Evolutionary conservation across 1,140 invertebrate genomes (phyloP).

Genomic region (Drosophila pruinosa): DNA sequence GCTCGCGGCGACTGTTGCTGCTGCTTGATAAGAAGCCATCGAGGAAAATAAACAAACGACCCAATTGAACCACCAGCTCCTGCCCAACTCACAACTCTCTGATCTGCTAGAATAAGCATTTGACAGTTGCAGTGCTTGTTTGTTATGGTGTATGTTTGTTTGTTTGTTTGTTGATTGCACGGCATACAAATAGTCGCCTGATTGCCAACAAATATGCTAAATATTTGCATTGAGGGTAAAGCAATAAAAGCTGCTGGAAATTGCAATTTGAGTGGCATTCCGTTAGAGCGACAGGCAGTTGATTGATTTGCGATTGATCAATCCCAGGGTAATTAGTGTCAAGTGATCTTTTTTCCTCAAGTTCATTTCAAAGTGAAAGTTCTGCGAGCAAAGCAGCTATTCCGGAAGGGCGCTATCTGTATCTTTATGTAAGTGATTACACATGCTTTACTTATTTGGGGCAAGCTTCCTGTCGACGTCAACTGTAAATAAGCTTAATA

Average conservation of each 20-base stretch:
- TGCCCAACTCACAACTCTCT: neutral
- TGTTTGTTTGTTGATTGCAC: conserved; percentile 19
- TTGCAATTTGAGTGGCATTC: neutral
- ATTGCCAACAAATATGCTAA: conserved; percentile 36
- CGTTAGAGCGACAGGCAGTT: neutral
- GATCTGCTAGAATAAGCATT: neutral
- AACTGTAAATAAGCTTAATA: conserved; percentile 57
- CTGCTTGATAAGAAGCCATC: conserved; percentile 37
- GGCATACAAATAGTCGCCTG: conserved; percentile 39
- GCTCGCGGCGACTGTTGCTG: too few relatives aligned
- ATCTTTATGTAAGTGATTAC: neutral
- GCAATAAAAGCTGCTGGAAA: neutral
- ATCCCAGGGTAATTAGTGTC: neutral
- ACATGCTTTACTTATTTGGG: conserved; percentile 41
- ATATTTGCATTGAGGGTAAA: conserved; percentile 14
- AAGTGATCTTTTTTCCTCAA: neutral
- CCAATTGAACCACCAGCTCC: neutral
- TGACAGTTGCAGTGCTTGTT: conserved; percentile 1
- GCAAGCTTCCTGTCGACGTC: conserved; percentile 51
- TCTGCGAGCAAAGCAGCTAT: neutral
- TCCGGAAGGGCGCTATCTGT: neutral
- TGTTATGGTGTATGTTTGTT: conserved; percentile 7
- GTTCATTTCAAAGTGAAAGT: conserved; percentile 13
- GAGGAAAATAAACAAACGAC: conserved; percentile 1
- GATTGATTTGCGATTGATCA: neutral